Base-by-base conservation (phyloP, 2,113 vertebrate genomes). In the Lamprologus ornatipinnis region DNA sequence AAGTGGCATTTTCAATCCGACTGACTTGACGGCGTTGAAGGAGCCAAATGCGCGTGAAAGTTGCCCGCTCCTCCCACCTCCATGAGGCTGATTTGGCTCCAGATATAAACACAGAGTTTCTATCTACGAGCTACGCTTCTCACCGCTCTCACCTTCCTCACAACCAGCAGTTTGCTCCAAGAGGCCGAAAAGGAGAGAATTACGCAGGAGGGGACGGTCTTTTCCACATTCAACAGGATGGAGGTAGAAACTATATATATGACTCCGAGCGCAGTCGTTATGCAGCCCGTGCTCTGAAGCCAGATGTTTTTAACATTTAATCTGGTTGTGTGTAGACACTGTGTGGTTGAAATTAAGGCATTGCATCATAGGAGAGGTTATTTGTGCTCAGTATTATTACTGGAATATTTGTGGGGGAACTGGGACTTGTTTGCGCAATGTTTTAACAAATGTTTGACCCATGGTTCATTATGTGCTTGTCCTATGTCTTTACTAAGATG, bases 51-150 rank as follows among this genome's bases (percentile, higher is more conserved):
- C n/a, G 87, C 54, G 81, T 91, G 70, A 89, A 92, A 92, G 82
- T 89, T 83, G 70, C 57, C 4, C 51, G 12, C 91, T 81, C 89
- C 92, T 87, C 91, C 49, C 83, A 49, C 26, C 31, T 87, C 31
- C 86, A 40, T 35, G 89, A 88, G 86, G 82, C 80, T 68, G 83
- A 57, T 86, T 90, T 91, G 90, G 92, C 91, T 92, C 75, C 90
- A 86, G 84, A 89, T 92, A 92, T 83, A 94, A 95, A 95, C 92
- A 91, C 90, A 45, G 81, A 51, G 79, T 85, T 81, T 9, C 55
- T 42, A 40, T 87, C 63, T 68, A 65, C 82, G 35, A 45, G 78
- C 70, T 31, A 83, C 75, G 14, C 54, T 78, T 40, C 21, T 63
- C 78, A 17, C 55, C 73, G 4, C 58, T 37, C 54, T 63, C 90